Evolutionary conservation across 1,140 invertebrate genomes (phyloP).

Genomic region (Papilio machaon): DNA sequence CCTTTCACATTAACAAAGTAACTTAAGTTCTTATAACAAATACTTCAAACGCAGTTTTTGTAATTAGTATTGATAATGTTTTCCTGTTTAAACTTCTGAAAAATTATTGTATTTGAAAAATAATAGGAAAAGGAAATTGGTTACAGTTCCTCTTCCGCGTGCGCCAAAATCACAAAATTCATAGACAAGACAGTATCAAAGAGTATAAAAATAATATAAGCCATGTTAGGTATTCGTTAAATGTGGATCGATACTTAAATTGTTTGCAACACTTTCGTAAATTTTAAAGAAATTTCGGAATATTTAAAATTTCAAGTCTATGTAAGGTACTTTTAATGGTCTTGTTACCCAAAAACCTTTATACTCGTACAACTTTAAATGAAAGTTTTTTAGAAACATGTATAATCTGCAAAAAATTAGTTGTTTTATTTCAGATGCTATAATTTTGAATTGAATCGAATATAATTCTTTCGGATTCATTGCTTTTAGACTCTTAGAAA

Average conservation of each 20-base stretch:
- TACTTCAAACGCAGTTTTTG: conserved; percentile 12
- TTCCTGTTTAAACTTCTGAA: conserved; percentile 36
- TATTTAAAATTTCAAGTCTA: too few relatives aligned
- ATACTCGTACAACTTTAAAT: too few relatives aligned
- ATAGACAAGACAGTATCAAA: conserved; percentile 40
- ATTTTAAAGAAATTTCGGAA: too few relatives aligned
- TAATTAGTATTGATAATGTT: conserved; percentile 26
- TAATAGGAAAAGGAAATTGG: conserved; percentile 76
- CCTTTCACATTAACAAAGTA: conserved; percentile 21
- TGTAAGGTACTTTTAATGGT: too few relatives aligned
- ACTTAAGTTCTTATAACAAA: conserved; percentile 19
- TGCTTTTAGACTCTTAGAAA: too few relatives aligned
- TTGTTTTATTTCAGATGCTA: too few relatives aligned
- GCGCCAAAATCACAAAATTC: conserved; percentile 58
- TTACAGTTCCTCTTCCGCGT: conserved; percentile 72
- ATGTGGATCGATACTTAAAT: background rate
- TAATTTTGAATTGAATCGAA: too few relatives aligned
- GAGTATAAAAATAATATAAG: background rate
- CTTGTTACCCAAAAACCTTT: too few relatives aligned
- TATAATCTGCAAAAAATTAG: too few relatives aligned
- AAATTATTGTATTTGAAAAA: conserved; percentile 65
- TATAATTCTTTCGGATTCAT: too few relatives aligned
- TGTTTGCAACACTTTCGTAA: too few relatives aligned
- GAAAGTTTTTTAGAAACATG: too few relatives aligned
- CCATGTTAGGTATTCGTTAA: background rate